Percentiles rank a stretch among this genome's conserved stretches.
Conservation (phyloP, 2,888 invertebrate species). For the Apotomis capreana region DNA sequence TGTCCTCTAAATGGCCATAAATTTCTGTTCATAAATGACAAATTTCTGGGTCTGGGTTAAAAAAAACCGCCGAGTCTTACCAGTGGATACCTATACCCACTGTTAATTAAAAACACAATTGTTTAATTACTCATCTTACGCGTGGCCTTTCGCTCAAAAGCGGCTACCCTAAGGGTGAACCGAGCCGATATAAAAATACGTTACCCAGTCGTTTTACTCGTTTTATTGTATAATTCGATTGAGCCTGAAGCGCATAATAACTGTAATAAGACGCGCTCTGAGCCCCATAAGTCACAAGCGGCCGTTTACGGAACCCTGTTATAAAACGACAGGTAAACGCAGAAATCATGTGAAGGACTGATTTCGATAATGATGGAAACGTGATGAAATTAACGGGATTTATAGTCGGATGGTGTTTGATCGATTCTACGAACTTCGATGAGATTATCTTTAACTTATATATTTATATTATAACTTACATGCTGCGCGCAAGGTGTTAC, state of each 20-base stretch:
- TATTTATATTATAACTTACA: no score
- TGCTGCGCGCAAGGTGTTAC: no score
- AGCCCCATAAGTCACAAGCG: slow-evolving; percentile 69
- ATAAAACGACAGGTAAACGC: slow-evolving; percentile 47
- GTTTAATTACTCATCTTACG: slow-evolving; percentile 9
- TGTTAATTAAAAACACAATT: neutral
- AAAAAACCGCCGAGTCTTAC: no score
- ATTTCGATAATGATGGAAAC: slow-evolving; percentile 15
- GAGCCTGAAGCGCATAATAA: slow-evolving; percentile 68
- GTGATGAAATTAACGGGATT: slow-evolving; percentile 12
- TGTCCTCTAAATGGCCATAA: no score
- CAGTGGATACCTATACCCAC: no score
- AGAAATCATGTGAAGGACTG: slow-evolving; percentile 33
- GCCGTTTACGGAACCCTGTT: slow-evolving; percentile 50
- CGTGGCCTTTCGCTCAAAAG: slow-evolving; percentile 34
- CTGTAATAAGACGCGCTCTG: slow-evolving; percentile 68
- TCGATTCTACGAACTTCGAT: slow-evolving; percentile 6
- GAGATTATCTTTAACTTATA: neutral
- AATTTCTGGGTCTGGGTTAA: no score
- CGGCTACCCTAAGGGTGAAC: slow-evolving; percentile 51
- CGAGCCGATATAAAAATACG: slow-evolving; percentile 52
- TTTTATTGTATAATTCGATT: slow-evolving; percentile 66
- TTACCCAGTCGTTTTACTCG: slow-evolving; percentile 30
- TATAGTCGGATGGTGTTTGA: neutral
- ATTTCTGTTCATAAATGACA: no score